Percentiles rank a stretch among this genome's conserved stretches.
Conservation (phyloP, 2,797 vertebrate genomes). For the Borostomias antarcticus region DNA sequence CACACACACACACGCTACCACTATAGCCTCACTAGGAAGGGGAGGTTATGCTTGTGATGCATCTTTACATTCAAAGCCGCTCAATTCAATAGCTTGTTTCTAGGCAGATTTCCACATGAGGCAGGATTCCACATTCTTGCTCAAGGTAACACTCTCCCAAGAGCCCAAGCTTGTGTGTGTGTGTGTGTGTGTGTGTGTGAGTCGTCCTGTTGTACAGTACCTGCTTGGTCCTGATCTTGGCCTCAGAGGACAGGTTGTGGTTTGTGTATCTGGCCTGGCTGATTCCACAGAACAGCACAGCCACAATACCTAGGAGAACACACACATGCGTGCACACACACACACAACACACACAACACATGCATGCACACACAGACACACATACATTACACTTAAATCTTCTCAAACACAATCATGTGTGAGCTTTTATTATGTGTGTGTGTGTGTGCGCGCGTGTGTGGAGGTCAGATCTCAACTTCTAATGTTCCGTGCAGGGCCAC, state of each 20-base stretch:
- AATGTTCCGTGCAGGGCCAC: constrained; percentile 16
- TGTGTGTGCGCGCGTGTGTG: constrained; percentile 14
- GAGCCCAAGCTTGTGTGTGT: not conserved
- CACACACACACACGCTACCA: not conserved
- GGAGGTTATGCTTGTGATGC: not conserved
- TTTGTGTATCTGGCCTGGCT: constrained; percentile 86
- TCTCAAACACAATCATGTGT: constrained; percentile 20
- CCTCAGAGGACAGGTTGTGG: constrained; percentile 83
- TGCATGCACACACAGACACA: not conserved
- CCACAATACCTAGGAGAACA: constrained; percentile 80
- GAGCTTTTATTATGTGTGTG: constrained; percentile 16
- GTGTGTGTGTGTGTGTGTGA: constrained; percentile 18
- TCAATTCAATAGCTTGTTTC: not conserved
- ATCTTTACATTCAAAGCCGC: no score
- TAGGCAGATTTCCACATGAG: no score
- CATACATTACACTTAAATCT: not conserved
- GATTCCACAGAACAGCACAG: constrained; percentile 87
- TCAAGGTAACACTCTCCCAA: no score
- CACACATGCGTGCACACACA: not conserved
- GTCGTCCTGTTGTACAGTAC: constrained; percentile 56
- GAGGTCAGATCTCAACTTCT: constrained; percentile 19
- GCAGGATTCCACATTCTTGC: no score
- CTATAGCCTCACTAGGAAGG: not conserved
- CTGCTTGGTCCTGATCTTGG: constrained; percentile 82
- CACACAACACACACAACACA: not conserved